A percentile compares a stretch with the other conserved stretches of the same genome.
Conservation (phyloP, 2,888 invertebrate genomes). For the Byasa hedistus region DNA sequence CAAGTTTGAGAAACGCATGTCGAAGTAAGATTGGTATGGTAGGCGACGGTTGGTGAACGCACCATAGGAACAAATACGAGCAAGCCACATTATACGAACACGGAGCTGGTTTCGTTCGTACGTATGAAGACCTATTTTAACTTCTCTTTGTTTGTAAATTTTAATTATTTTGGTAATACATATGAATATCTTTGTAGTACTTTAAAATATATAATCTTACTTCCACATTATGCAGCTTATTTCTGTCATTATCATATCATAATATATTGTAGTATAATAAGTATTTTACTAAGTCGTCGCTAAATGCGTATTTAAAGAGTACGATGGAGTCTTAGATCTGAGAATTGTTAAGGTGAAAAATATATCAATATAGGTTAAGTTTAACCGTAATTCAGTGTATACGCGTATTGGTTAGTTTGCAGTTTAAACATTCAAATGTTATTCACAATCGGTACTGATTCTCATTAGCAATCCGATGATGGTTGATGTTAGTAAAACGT, state of each 20-base stretch:
- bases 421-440: conserved; percentile 18
- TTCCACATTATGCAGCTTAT: neutral
- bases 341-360: neutral
- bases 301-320: too few species aligned
- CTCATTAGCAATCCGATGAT: conserved; percentile 30
- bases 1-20: conserved; percentile 25
- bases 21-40: conserved; percentile 38
- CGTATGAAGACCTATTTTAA: neutral
- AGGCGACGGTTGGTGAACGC: conserved; percentile 54
- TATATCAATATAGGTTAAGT: neutral
- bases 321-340: neutral
- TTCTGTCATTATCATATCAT: too few species aligned
- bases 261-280: too few species aligned
- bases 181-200: neutral
- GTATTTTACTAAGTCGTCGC: too few species aligned
- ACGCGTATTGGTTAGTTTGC: conserved; percentile 22
- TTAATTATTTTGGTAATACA: neutral
- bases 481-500: conserved; percentile 48
- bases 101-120: conserved; percentile 39
- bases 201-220: neutral
- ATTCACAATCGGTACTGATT: conserved; percentile 27
- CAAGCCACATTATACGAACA: conserved; percentile 45
- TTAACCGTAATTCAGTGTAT: conserved; percentile 7
- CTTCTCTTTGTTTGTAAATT: neutral
- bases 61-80: conserved; percentile 41